Evolutionary conservation across 2,797 vertebrate species (phyloP).

Genomic region (Natrix natrix): DNA sequence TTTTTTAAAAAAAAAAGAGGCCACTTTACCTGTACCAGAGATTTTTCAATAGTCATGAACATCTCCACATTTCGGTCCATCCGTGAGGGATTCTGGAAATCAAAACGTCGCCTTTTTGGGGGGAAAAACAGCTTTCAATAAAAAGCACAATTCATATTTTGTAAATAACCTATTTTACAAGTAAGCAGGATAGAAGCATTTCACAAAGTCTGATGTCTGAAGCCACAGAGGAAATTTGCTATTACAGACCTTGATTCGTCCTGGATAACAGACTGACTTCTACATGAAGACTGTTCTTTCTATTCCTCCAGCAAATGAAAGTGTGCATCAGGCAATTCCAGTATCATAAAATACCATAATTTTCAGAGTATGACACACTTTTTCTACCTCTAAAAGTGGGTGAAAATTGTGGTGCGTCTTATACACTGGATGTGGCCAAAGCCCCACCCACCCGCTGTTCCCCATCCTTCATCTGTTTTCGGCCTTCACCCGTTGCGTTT

Average conservation of each 20-base stretch:
- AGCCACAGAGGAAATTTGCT: neutral
- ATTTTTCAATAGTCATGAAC: slow-evolving; percentile 99
- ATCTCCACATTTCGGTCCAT: slow-evolving; percentile 99
- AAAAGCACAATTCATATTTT: slow-evolving; percentile 52
- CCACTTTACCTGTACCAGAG: slow-evolving; percentile 85
- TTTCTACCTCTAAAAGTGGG: too few species aligned
- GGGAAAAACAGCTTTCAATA: slow-evolving; percentile 63
- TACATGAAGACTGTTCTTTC: neutral
- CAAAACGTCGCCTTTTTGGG: slow-evolving; percentile 91
- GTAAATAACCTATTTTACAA: neutral
- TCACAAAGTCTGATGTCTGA: neutral
- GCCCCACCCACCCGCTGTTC: too few species aligned
- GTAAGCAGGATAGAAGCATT: accelerated
- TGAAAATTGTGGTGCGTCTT: too few species aligned
- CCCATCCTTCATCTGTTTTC: too few species aligned
- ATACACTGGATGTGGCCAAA: too few species aligned
- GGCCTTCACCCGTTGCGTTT: too few species aligned
- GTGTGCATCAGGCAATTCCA: neutral
- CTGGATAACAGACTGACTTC: neutral
- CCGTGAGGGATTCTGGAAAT: slow-evolving; percentile 98
- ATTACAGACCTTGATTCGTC: neutral
- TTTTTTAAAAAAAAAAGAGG: neutral
- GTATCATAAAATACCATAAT: neutral
- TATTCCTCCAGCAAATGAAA: neutral
- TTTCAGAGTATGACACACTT: too few species aligned